phyloP scores from a whole-genome alignment of 1,140 invertebrate species.

The Panulirus ornatus region DNA sequence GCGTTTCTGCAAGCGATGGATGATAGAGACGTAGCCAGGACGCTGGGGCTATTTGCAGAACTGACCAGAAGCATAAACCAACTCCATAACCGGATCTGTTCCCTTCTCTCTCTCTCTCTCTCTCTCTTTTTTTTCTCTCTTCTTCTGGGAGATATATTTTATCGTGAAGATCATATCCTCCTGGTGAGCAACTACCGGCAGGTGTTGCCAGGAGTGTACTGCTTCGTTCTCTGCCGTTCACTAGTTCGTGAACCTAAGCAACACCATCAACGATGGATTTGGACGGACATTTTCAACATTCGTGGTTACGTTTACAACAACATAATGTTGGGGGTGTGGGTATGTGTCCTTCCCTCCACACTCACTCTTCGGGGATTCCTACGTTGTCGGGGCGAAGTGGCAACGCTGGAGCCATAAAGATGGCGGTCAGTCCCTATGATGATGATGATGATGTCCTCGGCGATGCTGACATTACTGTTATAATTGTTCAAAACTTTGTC shows the following conservation, averaged over 20 bases:
- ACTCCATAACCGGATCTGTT: conserved; percentile 51
- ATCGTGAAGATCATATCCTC: conserved; percentile 44
- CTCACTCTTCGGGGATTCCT: not conserved
- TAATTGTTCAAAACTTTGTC: conserved; percentile 58
- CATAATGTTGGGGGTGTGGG: no score
- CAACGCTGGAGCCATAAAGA: conserved; percentile 28
- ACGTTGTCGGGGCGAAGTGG: conserved; percentile 6
- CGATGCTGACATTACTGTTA: conserved; percentile 37
- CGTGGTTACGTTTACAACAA: no score
- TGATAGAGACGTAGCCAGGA: no score
- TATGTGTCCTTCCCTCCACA: not conserved
- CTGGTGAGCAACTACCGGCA: conserved; percentile 21
- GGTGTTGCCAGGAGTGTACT: not conserved
- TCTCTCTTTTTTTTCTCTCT: not conserved
- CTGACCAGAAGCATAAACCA: conserved; percentile 32
- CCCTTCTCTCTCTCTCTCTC: not conserved
- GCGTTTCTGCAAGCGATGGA: no score
- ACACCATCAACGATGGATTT: no score
- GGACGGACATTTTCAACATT: no score
- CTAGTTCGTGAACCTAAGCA: no score
- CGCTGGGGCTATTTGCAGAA: no score
- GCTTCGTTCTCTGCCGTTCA: not conserved
- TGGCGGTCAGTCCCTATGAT: conserved; percentile 45
- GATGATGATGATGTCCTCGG: conserved; percentile 21
- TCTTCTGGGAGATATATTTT: conserved; percentile 38